Conservation (phyloP, 2,888 invertebrate genomes). For the Antitype chi region DNA sequence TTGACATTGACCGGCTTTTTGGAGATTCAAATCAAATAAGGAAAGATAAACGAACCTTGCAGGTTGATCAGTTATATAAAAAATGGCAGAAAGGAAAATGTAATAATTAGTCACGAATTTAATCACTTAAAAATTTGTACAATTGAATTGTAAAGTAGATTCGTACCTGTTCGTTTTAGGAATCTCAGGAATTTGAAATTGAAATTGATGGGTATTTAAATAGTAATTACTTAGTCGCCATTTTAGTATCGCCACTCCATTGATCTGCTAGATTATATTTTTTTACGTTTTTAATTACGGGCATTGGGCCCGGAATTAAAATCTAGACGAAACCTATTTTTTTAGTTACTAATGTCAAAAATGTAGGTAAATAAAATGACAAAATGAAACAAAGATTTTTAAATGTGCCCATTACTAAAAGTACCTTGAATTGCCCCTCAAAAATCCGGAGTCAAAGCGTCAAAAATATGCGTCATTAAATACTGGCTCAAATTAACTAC, state of each 20-base stretch:
- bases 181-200: neutral
- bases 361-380: neutral
- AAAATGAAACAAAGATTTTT: neutral
- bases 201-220: neutral
- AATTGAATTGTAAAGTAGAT: neutral
- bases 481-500: slow-evolving; percentile 45
- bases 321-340: too few relatives aligned
- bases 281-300: too few relatives aligned
- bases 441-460: neutral
- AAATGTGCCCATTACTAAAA: neutral
- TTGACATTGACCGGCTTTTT: neutral
- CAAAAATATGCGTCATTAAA: neutral
- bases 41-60: neutral
- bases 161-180: neutral
- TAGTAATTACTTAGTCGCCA: neutral
- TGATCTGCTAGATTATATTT: neutral
- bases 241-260: neutral
- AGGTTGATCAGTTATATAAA: too few relatives aligned
- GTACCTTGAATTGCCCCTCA: neutral
- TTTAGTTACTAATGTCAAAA: neutral
- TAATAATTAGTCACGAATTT: neutral
- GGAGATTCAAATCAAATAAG: neutral
- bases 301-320: too few relatives aligned
- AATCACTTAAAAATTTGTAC: too few relatives aligned
- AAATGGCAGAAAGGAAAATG: neutral